Evolutionary conservation across 2,888 invertebrate genomes (phyloP), one percentile per base, ranked within the genome.

Genomic region (Gymnocheta viridis): DNA sequence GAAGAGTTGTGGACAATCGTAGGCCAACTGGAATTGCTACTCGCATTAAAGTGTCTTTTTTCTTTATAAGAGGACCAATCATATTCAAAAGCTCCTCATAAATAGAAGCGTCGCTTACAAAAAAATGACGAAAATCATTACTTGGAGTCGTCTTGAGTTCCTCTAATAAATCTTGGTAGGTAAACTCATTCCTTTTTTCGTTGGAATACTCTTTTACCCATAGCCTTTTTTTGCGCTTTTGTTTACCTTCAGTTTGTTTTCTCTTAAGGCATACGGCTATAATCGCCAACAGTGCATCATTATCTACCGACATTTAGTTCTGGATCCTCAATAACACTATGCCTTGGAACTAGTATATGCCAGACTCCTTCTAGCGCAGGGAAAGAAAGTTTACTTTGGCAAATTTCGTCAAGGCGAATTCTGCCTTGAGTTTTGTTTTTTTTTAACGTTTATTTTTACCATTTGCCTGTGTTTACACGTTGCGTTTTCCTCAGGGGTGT

Each of bases 71-170:
- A 2, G 64, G 76, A 0, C 41, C 64, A n/a, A 76, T 44, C 66
- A 76, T 44, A 1, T 19, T 32, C 19, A 76, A 56, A 29, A 76
- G 66, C 14, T 76, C 76, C 9, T 76, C 76, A 66, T 76, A 76
- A 51, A 66, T 66, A 5, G 54, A 17, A 32, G 41, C 54, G 22
- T 66, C 66, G 10, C 10, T 32, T 5, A 4, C 2, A 7, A 76
- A 66, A 22, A 64, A 76, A 19, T 66, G 38, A 0, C 66, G 51
- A 56, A 76, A 76, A 14, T 76, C 76, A 29, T 66, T 56, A 29
- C n/a, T 51, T 0, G 38, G 22, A 0, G 38, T n/a, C 19, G 49
- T 10, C 29, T 29, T 56, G 4, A 70, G 38, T 41, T 70, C 70
- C 12, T 70, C 56, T 9, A 70, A 35, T 19, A 70, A 70, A 41